Percentiles rank a stretch among this genome's conserved stretches.
phyloP scores from a whole-genome alignment of 2,797 vertebrate genomes.

The Peromyscus eremicus region DNA sequence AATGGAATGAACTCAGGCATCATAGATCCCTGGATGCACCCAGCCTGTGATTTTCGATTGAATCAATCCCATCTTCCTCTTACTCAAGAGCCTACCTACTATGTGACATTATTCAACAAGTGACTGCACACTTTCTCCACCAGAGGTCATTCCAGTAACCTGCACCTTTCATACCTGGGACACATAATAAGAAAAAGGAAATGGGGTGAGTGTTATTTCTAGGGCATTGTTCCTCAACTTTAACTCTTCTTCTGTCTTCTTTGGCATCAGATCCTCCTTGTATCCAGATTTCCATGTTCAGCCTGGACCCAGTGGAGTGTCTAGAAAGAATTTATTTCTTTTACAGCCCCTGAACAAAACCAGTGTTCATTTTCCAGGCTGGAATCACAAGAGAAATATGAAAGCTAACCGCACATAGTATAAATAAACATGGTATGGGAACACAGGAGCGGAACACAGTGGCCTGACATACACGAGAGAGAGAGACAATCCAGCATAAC shows the following conservation, averaged over 20 bases:
- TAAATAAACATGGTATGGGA: conserved; percentile 91
- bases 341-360: conserved; percentile 77
- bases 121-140: background rate
- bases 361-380: conserved; percentile 85
- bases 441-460: conserved; percentile 85
- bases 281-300: conserved; percentile 83
- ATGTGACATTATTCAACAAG: background rate
- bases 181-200: background rate
- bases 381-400: conserved; percentile 89
- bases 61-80: background rate
- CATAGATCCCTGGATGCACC: background rate
- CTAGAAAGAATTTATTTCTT: conserved; percentile 85
- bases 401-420: conserved; percentile 87
- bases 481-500: conserved; percentile 89
- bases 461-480: conserved; percentile 78
- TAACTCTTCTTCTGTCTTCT: conserved; percentile 73
- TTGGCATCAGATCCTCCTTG: background rate
- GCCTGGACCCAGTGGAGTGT: conserved; percentile 66
- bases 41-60: background rate
- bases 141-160: background rate
- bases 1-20: background rate
- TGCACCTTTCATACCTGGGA: background rate
- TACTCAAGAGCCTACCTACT: background rate
- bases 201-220: background rate
- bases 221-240: background rate